These are phyloP conservation scores for Rhegmatorhina hoffmannsi DNA, from an alignment of 2,113 vertebrate genomes.

Conservation along the genomic window DNA sequence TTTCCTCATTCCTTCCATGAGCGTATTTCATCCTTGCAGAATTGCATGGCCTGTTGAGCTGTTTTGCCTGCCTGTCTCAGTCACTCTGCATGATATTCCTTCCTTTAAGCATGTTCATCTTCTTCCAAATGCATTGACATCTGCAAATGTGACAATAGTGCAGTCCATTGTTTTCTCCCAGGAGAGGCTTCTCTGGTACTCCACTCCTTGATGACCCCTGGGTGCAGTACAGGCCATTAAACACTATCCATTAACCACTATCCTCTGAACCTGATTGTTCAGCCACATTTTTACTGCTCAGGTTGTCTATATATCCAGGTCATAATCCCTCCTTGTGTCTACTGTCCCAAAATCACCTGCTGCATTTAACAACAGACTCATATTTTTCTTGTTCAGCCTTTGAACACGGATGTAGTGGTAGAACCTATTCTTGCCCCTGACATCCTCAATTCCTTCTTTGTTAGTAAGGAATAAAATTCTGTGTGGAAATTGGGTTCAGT, in stretches of 20 bases:
- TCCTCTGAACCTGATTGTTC: neutral
- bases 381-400: neutral
- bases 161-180: neutral
- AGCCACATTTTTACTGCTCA: neutral
- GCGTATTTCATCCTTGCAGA: neutral
- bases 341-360: neutral
- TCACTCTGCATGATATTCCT: neutral
- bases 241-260: neutral
- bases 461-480: neutral
- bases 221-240: neutral
- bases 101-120: neutral
- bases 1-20: neutral
- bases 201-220: neutral
- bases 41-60: neutral
- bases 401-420: neutral
- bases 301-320: neutral
- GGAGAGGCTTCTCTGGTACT: neutral
- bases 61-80: neutral
- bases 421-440: neutral
- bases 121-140: neutral
- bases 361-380: neutral
- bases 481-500: neutral
- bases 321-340: neutral
- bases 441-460: neutral
- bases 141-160: neutral